These are phyloP conservation scores for Xyliphius kryptos DNA, from an alignment of 2,113 vertebrate genomes.

Conservation along the genomic window DNA sequence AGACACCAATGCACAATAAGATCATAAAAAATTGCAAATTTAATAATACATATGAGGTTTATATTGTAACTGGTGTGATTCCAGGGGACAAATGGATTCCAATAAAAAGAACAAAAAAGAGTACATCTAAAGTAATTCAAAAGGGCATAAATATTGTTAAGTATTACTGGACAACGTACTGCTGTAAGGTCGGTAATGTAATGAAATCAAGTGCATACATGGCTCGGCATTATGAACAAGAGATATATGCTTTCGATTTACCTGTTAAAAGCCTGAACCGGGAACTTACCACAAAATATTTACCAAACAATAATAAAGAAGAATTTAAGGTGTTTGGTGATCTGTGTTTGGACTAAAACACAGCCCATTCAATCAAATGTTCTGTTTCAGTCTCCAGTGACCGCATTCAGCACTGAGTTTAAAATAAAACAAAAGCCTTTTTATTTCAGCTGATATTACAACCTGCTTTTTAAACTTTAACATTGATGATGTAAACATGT, in stretches of 20 bases:
- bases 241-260: not conserved
- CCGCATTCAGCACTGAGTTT: no score
- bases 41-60: not conserved
- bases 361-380: no score
- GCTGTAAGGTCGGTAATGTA: not conserved
- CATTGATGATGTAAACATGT: no score
- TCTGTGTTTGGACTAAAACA: no score
- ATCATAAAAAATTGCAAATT: accelerated
- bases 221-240: not conserved
- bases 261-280: not conserved
- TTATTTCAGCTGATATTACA: no score
- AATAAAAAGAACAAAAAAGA: not conserved
- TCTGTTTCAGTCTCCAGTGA: no score
- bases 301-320: not conserved
- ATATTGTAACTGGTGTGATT: conserved; percentile 7
- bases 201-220: not conserved
- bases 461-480: no score
- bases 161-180: conserved; percentile 3
- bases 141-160: not conserved
- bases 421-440: no score
- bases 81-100: not conserved
- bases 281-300: not conserved
- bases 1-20: not conserved
- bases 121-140: not conserved
- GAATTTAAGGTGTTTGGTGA: not conserved